Evolutionary conservation across 2,113 vertebrate genomes (phyloP).

Genomic region (Hylia prasina): DNA sequence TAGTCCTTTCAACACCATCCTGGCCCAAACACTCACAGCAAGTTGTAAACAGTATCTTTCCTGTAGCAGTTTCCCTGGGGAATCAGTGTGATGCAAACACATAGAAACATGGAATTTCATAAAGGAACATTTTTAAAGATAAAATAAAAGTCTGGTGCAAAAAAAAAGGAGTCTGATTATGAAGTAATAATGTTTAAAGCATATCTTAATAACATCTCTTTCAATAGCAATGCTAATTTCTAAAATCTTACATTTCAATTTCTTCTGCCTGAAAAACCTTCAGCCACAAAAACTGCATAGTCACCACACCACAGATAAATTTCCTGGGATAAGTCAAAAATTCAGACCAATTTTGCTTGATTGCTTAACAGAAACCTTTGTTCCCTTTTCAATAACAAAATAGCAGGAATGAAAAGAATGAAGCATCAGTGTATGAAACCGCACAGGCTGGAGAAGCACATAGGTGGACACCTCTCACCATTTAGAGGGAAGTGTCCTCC

Average conservation of each 20-base stretch:
- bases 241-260: background rate
- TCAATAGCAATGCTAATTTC: slow-evolving; percentile 8
- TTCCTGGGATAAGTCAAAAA: slow-evolving; percentile 27
- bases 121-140: background rate
- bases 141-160: background rate
- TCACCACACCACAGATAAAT: slow-evolving; percentile 59
- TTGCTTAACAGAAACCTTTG: slow-evolving; percentile 8
- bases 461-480: background rate
- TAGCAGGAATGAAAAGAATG: background rate
- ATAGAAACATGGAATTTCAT: background rate
- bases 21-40: background rate
- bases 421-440: background rate
- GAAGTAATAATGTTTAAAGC: slow-evolving; percentile 48
- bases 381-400: slow-evolving; percentile 21
- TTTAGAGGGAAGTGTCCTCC: background rate
- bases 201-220: slow-evolving; percentile 49
- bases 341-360: slow-evolving; percentile 33
- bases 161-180: background rate
- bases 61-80: background rate
- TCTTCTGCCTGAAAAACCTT: slow-evolving; percentile 23
- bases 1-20: background rate
- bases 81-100: background rate
- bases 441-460: background rate
- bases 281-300: slow-evolving; percentile 77
- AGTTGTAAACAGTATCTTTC: background rate